phyloP scores from a whole-genome alignment of 1,140 invertebrate genomes.

The Colletes latitarsis region DNA sequence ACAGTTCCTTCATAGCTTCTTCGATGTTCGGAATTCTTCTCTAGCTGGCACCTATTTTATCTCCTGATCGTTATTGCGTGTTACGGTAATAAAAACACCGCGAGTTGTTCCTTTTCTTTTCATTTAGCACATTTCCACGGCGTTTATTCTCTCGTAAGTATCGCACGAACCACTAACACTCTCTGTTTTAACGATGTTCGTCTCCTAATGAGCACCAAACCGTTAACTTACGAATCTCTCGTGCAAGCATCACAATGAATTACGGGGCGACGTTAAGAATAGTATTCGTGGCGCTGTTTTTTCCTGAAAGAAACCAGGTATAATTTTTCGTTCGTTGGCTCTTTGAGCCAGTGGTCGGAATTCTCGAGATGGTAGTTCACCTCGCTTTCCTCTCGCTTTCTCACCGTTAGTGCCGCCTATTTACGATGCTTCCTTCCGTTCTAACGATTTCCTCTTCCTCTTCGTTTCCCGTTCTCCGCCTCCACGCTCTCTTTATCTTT shows the following conservation, averaged over 20 bases:
- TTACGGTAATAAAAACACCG: not conserved
- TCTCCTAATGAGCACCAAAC: not conserved
- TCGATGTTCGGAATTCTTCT: conserved; percentile 12
- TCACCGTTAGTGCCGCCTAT: conserved; percentile 27
- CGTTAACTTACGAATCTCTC: not conserved
- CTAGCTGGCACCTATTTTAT: no score
- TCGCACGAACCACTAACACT: not conserved
- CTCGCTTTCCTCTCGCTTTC: conserved; percentile 34
- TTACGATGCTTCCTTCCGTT: conserved; percentile 38
- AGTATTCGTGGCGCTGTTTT: not conserved
- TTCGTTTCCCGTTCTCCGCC: not conserved
- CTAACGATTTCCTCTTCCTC: conserved; percentile 24
- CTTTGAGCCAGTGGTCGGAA: not conserved
- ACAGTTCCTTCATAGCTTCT: conserved; percentile 33
- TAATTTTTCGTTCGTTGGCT: conserved; percentile 7
- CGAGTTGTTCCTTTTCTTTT: not conserved
- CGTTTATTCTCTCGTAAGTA: not conserved
- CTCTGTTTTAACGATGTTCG: not conserved
- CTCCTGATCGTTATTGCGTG: not conserved
- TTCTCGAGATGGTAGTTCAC: conserved; percentile 10
- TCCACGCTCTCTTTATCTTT: not conserved
- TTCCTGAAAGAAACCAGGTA: not conserved
- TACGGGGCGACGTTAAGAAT: not conserved
- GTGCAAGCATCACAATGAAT: conserved; percentile 6
- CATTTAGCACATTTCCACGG: not conserved